A percentile compares a stretch with the other conserved stretches of the same genome.
Evolutionary conservation across 2,797 vertebrate species (phyloP).

Genomic region (Saxicola maurus): DNA sequence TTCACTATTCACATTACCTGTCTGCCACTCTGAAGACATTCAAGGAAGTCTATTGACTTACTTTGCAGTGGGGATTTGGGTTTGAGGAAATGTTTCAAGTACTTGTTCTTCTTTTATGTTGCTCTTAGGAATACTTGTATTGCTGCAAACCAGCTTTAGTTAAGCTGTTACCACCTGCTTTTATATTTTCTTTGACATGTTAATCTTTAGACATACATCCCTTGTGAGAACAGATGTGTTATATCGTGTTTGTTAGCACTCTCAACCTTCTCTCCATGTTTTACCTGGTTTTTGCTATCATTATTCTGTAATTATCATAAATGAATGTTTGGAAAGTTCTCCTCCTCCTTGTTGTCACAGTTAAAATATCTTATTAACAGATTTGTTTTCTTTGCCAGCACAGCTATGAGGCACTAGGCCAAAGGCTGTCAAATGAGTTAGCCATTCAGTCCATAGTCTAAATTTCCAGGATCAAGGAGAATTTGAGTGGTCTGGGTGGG

Average conservation of each 20-base stretch:
- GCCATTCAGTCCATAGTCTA: background rate
- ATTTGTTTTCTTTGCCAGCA: conserved; percentile 59
- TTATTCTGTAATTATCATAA: conserved; percentile 64
- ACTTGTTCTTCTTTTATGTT: conserved; percentile 63
- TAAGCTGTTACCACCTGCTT: conserved; percentile 73
- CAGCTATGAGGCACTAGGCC: conserved; percentile 52
- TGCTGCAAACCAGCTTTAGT: conserved; percentile 63
- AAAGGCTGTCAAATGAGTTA: conserved; percentile 53
- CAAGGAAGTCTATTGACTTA: conserved; percentile 5
- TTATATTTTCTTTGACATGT: conserved; percentile 74
- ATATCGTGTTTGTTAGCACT: conserved; percentile 63
- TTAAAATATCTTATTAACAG: conserved; percentile 62
- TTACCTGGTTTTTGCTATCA: conserved; percentile 50
- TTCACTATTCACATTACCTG: background rate
- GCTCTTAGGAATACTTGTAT: conserved; percentile 68
- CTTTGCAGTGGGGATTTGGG: conserved; percentile 39
- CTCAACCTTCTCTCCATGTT: conserved; percentile 20
- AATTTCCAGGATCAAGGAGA: background rate
- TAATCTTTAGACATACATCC: conserved; percentile 68
- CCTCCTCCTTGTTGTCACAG: conserved; percentile 56
- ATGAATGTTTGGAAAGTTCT: conserved; percentile 59
- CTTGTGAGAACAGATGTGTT: conserved; percentile 72
- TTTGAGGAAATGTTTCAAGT: conserved; percentile 50
- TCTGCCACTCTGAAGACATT: conserved; percentile 2
- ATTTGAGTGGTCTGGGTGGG: background rate